These are phyloP conservation scores for Petrolisthes cinctipes DNA, from an alignment of 2,888 invertebrate species.

Conservation along the genomic window DNA sequence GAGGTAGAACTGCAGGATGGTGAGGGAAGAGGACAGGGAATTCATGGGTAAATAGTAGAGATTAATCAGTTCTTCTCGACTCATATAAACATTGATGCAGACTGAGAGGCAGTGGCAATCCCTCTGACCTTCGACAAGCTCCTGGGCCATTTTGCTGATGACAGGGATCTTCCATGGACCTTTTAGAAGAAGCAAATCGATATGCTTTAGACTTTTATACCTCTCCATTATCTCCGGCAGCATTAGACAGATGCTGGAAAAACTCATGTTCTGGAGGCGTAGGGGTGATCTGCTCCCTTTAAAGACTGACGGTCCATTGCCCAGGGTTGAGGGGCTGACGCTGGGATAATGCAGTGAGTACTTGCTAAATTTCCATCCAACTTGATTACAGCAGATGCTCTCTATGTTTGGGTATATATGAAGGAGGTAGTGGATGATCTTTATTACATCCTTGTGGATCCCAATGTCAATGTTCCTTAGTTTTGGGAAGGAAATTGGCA, in stretches of 20 bases:
- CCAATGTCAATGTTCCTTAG: constrained; percentile 42
- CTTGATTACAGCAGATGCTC: constrained; percentile 37
- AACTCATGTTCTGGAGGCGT: constrained; percentile 38
- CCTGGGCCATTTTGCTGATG: constrained; percentile 26
- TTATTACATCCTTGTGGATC: constrained; percentile 37
- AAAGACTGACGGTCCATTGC: constrained; percentile 14
- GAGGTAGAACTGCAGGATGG: constrained; percentile 37
- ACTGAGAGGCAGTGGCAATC: constrained; percentile 30
- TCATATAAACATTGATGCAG: constrained; percentile 47
- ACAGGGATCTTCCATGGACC: constrained; percentile 39
- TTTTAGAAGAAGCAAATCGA: constrained; percentile 33
- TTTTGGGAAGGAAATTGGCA: constrained; percentile 33
- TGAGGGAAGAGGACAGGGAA: constrained; percentile 16
- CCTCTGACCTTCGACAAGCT: constrained; percentile 25
- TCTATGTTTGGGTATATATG: constrained; percentile 25
- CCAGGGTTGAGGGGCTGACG: constrained; percentile 30
- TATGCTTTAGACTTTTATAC: constrained; percentile 34
- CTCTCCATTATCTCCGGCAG: constrained; percentile 28
- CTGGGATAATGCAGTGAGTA: constrained; percentile 36
- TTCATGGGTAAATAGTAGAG: constrained; percentile 24
- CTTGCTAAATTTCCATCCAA: constrained; percentile 37
- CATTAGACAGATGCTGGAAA: constrained; percentile 33
- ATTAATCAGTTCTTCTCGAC: constrained; percentile 29
- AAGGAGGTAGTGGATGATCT: constrained; percentile 36
- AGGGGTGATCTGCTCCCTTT: neutral